phyloP scores from a whole-genome alignment of 2,113 vertebrate species.

The Melanostigma gelatinosum region DNA sequence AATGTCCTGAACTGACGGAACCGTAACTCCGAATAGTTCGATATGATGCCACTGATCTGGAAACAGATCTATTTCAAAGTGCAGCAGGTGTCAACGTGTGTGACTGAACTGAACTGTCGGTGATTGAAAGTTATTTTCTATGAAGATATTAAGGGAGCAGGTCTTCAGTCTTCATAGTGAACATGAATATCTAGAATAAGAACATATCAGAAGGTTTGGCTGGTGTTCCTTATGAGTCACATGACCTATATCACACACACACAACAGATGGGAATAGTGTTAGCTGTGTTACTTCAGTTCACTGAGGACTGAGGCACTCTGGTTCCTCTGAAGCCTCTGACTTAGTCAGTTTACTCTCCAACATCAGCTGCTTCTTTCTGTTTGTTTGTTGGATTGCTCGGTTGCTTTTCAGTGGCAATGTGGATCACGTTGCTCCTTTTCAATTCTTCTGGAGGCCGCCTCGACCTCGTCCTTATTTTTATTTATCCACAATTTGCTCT shows the following conservation, averaged over 20 bases:
- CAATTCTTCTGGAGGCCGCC: background rate
- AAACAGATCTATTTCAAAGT: conserved; percentile 7
- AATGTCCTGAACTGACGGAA: background rate
- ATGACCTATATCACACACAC: background rate
- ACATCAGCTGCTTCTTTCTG: background rate
- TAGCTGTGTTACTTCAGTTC: background rate
- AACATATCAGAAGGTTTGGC: background rate
- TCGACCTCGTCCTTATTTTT: background rate
- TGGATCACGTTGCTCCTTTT: background rate
- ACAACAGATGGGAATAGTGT: no score
- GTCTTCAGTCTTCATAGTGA: background rate
- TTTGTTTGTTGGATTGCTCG: background rate
- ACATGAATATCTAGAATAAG: background rate
- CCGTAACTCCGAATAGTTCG: conserved; percentile 12
- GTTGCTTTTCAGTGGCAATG: conserved; percentile 4
- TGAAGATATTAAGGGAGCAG: background rate
- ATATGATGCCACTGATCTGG: conserved; percentile 12
- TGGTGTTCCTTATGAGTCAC: background rate
- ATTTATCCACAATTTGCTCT: background rate
- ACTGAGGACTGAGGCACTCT: background rate
- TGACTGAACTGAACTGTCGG: background rate
- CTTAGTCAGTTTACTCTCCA: background rate
- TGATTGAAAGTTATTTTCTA: background rate
- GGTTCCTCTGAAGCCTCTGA: background rate
- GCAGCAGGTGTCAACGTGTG: background rate